phyloP scores from a whole-genome alignment of 64 coral and sea anemone species.

The Pachyseris speciosa region DNA sequence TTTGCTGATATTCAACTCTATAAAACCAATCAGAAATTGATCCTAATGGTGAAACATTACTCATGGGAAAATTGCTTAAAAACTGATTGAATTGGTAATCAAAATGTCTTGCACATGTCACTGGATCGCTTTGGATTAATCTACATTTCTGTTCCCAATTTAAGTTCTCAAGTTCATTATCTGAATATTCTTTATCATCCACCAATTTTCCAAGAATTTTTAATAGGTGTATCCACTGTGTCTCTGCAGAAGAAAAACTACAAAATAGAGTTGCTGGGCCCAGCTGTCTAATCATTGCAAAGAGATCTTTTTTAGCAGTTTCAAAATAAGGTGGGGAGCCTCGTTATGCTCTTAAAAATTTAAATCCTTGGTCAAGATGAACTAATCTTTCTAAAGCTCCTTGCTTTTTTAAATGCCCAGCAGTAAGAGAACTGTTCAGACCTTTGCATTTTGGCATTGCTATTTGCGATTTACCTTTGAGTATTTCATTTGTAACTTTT shows the following conservation, averaged over 20 bases:
- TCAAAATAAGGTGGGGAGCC: not conserved
- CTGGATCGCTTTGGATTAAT: no score
- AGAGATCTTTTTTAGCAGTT: not conserved
- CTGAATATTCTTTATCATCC: no score
- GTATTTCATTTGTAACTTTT: not conserved
- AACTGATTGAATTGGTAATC: no score
- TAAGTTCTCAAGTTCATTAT: no score
- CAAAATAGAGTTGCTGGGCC: no score
- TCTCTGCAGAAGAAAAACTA: no score
- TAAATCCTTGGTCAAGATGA: not conserved
- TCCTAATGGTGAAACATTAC: not conserved
- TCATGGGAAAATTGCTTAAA: not conserved
- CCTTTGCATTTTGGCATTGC: not conserved
- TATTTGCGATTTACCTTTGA: not conserved
- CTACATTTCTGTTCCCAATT: no score
- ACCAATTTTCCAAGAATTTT: not conserved
- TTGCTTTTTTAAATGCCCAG: not conserved
- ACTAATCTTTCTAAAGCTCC: not conserved
- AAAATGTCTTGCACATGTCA: no score
- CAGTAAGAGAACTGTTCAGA: not conserved
- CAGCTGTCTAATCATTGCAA: no score
- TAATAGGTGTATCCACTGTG: no score
- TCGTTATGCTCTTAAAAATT: conserved; percentile 22
- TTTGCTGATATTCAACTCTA: no score
- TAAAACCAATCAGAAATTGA: no score